Evolutionary conservation across 2,113 vertebrate genomes (phyloP), one percentile per base, ranked within the genome.

Genomic region (Gallinago undulata): DNA sequence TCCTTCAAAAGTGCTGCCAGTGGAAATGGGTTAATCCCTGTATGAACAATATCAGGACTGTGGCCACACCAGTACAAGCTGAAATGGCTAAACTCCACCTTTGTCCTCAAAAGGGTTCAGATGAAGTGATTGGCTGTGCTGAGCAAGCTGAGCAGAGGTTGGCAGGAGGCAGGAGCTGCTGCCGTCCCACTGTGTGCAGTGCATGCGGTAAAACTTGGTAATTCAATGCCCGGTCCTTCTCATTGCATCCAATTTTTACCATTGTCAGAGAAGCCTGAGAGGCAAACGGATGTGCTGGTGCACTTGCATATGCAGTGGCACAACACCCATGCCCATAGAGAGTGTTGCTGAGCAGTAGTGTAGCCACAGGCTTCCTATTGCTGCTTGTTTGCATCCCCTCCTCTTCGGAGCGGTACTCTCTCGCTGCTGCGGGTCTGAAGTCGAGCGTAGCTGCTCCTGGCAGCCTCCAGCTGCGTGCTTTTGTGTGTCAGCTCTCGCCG

Each of bases 101-200:
- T 56, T 79, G 43, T 25, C 43, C 59, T 27, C 7, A 2, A 10
- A 33, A 66, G 70, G 53, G 48, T 47, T 31, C 39, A 19, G 55
- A 7, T 4, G 63, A 53, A 27, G 27, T 8, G 28, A 35, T 67
- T 23, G 14, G 19, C n/a, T 23, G 50, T 50, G 4, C 39, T 7
- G 68, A 73, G 70, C 27, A 17, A 10, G 43, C 60, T 33, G 60
- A 39, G 55, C 1, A 0, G 63, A n/a, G 56, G 39, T 33, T 43
- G 0, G 0, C 0, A 4, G 77, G 68, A n/a, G 22, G 43, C 2
- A 1, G 51, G 60, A 75, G 74, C 82, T 66, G 88, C 79, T 87
- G 35, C 9, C 30, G 3, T 19, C 60, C 62, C 12, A 0, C 66
- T 4, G 19, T 1, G 4, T 4, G 0, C n/a, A n/a, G 53, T 5